phyloP scores from a whole-genome alignment of 2,888 invertebrate genomes.

The Graphium colonna region DNA sequence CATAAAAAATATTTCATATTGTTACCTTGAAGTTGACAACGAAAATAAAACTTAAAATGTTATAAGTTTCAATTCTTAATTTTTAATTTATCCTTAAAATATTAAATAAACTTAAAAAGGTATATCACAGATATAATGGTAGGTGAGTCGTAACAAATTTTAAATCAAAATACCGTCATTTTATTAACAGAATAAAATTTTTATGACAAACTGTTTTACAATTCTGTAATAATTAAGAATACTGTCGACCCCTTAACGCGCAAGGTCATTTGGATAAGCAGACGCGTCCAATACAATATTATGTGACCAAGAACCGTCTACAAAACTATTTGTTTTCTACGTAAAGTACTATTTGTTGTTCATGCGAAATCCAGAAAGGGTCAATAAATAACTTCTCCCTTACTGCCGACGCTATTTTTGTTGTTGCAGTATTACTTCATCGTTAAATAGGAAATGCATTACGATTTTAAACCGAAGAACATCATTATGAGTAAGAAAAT shows the following conservation, averaged over 20 bases:
- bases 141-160: no score
- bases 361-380: neutral
- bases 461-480: neutral
- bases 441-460: neutral
- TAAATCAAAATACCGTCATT: no score
- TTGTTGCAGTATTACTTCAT: neutral
- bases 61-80: no score
- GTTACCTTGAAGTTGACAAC: no score
- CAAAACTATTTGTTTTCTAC: constrained; percentile 8
- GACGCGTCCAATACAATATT: constrained; percentile 16
- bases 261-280: constrained; percentile 25
- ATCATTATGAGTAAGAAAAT: no score
- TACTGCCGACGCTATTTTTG: neutral
- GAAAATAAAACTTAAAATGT: no score
- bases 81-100: no score
- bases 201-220: neutral
- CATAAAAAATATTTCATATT: no score
- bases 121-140: no score
- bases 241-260: constrained; percentile 22
- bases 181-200: neutral
- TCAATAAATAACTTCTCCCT: neutral
- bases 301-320: constrained; percentile 3
- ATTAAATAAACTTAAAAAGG: no score
- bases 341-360: constrained; percentile 1
- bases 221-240: neutral